phyloP scores from a whole-genome alignment of 2,888 invertebrate genomes.

The Eustalomyia histrio region DNA sequence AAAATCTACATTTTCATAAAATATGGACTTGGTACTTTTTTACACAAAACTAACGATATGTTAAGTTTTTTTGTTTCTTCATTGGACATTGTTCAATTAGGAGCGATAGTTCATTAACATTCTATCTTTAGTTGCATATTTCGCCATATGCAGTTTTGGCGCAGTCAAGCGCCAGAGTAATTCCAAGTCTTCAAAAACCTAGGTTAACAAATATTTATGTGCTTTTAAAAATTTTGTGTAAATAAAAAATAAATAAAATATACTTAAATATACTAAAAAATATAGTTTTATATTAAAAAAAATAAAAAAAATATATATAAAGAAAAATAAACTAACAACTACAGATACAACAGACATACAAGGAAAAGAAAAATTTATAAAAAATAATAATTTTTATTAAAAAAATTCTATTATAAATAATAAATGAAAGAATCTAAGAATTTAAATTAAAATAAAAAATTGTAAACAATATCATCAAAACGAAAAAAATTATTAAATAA shows the following conservation, averaged over 20 bases:
- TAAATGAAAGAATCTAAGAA: slow-evolving; percentile 35
- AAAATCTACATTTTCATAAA: too few relatives aligned
- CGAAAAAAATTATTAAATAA: slow-evolving; percentile 26
- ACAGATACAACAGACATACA: slow-evolving; percentile 67
- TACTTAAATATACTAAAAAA: not conserved
- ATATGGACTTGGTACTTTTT: too few relatives aligned
- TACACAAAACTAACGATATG: too few relatives aligned
- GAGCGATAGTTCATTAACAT: too few relatives aligned
- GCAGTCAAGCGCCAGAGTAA: too few relatives aligned
- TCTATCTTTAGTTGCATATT: too few relatives aligned
- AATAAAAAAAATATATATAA: not conserved
- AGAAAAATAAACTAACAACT: slow-evolving; percentile 44
- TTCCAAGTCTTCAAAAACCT: too few relatives aligned
- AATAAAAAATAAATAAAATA: not conserved
- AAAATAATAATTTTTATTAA: slow-evolving; percentile 73
- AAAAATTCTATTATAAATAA: slow-evolving; percentile 65
- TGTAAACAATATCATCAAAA: slow-evolving; percentile 39
- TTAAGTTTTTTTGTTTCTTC: too few relatives aligned
- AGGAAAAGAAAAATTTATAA: slow-evolving; percentile 69
- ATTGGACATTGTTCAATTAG: too few relatives aligned
- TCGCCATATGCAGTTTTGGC: too few relatives aligned
- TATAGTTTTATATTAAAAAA: not conserved
- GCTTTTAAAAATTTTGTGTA: not conserved
- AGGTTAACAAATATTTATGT: not conserved
- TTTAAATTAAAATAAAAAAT: slow-evolving; percentile 36